phyloP scores from a whole-genome alignment of 2,888 invertebrate species.

The Leptogaster cylindrica region DNA sequence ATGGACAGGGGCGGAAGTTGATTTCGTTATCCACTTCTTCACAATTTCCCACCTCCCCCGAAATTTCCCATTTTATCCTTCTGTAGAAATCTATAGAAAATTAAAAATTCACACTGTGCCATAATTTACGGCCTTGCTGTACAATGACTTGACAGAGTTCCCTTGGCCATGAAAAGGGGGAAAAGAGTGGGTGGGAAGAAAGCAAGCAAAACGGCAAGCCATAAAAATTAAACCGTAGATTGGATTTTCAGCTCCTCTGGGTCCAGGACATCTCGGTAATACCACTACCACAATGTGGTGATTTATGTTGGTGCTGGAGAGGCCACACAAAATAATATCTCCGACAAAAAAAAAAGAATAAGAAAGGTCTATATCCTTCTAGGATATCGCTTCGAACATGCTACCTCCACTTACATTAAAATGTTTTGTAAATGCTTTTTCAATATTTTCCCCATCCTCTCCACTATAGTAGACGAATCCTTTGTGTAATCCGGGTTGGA shows the following conservation, averaged over 20 bases:
- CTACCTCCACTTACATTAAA: constrained; percentile 23
- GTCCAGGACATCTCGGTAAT: constrained; percentile 29
- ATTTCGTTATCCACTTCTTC: background rate
- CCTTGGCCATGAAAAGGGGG: no score
- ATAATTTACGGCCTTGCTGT: constrained; percentile 31
- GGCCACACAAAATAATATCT: background rate
- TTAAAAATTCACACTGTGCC: constrained; percentile 39
- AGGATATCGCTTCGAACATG: background rate
- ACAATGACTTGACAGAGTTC: constrained; percentile 36
- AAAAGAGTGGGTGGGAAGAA: no score
- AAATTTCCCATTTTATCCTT: background rate
- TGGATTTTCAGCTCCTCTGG: constrained; percentile 36
- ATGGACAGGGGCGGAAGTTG: background rate
- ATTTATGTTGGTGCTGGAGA: constrained; percentile 27
- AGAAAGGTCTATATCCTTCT: constrained; percentile 20
- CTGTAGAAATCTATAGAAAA: constrained; percentile 25
- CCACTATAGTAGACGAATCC: background rate
- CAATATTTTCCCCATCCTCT: background rate
- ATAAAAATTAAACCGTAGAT: constrained; percentile 40
- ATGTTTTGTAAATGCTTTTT: constrained; percentile 29
- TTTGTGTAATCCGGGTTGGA: background rate
- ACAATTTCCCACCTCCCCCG: background rate
- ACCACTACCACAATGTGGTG: constrained; percentile 19
- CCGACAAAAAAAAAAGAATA: no score
- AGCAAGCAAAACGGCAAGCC: constrained; percentile 26